Conservation (phyloP, 2,888 invertebrate species). For the Metallyticus violacea region DNA sequence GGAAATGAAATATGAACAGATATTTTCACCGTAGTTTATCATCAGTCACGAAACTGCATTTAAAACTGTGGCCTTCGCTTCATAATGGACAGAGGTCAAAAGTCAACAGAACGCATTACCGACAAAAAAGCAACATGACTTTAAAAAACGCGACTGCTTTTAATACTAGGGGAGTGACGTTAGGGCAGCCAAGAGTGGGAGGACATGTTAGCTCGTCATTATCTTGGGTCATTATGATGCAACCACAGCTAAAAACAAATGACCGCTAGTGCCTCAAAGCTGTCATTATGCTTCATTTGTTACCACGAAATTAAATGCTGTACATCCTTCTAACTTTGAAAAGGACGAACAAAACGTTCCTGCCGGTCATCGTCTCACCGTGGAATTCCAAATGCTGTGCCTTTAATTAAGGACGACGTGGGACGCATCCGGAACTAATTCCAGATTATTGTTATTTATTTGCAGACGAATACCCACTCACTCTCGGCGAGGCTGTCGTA, state of each 20-base stretch:
- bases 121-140: conserved; percentile 10
- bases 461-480: background rate
- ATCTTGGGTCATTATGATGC: conserved; percentile 17
- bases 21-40: conserved; percentile 19
- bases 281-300: conserved; percentile 29
- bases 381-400: background rate
- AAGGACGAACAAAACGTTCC: conserved; percentile 7
- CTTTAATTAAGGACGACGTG: conserved; percentile 1
- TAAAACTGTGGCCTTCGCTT: conserved; percentile 21
- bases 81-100: conserved; percentile 23
- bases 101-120: conserved; percentile 22
- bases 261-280: conserved; percentile 21
- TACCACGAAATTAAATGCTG: conserved; percentile 21
- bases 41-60: conserved; percentile 21
- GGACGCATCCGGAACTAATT: background rate
- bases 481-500: background rate
- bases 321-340: conserved; percentile 6
- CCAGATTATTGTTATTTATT: conserved; percentile 15
- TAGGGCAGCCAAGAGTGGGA: background rate
- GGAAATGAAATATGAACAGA: conserved; percentile 20
- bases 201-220: conserved; percentile 10
- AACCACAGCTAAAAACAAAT: conserved; percentile 21
- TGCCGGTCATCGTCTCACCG: background rate
- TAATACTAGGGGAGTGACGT: conserved; percentile 11
- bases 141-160: conserved; percentile 14